phyloP scores from a whole-genome alignment of 1,140 invertebrate species.

The Caerostris darwini region DNA sequence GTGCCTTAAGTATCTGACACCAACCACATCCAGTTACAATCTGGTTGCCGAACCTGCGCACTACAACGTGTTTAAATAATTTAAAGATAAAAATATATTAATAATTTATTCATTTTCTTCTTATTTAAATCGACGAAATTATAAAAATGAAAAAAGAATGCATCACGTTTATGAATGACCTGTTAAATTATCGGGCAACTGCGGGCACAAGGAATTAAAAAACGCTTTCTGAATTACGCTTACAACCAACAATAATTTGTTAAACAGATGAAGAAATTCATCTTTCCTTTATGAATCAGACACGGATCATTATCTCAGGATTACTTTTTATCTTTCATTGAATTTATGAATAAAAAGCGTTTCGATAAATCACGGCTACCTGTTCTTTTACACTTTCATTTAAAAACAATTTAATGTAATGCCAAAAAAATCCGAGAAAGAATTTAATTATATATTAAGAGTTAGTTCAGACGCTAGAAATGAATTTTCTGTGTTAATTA shows the following conservation, averaged over 20 bases:
- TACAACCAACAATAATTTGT: background rate
- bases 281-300: background rate
- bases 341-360: constrained; percentile 4
- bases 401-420: background rate
- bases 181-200: background rate
- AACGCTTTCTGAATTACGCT: background rate
- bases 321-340: background rate
- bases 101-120: too few relatives aligned
- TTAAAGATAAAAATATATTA: too few relatives aligned
- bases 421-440: background rate
- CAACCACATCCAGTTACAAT: too few relatives aligned
- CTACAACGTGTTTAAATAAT: too few relatives aligned
- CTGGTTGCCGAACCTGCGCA: too few relatives aligned
- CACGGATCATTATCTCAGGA: background rate
- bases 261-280: background rate
- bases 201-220: background rate
- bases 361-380: background rate
- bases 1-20: too few relatives aligned
- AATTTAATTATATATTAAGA: constrained; percentile 10
- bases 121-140: too few relatives aligned
- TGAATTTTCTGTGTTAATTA: background rate
- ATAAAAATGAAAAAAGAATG: background rate
- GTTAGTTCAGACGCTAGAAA: background rate
- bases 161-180: background rate
- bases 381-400: background rate